Percentiles rank a stretch among this genome's conserved stretches.
Conservation (phyloP, 2,797 vertebrate species). For the Pterois miles region DNA sequence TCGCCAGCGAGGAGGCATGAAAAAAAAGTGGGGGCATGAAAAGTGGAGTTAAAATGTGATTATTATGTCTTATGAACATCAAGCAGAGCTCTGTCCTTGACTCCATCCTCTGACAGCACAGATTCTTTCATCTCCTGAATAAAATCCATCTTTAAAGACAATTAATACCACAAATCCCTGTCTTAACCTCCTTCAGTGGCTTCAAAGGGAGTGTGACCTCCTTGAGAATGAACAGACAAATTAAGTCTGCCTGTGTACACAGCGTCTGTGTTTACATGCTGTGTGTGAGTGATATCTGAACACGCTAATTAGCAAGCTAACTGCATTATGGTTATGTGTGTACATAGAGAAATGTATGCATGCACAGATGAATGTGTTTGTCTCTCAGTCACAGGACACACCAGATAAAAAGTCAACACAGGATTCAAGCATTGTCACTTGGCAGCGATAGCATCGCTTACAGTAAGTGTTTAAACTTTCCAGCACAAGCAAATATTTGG, state of each 20-base stretch:
- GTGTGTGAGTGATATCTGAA: conserved; percentile 17
- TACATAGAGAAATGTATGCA: conserved; percentile 1
- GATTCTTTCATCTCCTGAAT: conserved; percentile 17
- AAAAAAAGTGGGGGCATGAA: background rate
- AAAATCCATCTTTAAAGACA: conserved; percentile 38
- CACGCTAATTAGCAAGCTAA: conserved; percentile 32
- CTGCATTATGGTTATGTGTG: background rate
- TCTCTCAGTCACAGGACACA: background rate
- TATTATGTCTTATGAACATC: conserved; percentile 24
- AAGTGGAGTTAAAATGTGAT: background rate
- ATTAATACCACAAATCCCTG: conserved; percentile 16
- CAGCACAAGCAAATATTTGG: conserved; percentile 20
- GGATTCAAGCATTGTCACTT: background rate
- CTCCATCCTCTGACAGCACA: conserved; percentile 10
- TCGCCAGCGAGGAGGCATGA: background rate
- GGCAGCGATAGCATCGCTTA: conserved; percentile 5
- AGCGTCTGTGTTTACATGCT: conserved; percentile 26
- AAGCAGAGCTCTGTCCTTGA: conserved; percentile 1
- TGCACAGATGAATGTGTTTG: background rate
- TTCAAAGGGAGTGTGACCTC: conserved; percentile 35
- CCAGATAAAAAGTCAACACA: conserved; percentile 5
- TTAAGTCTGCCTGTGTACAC: background rate
- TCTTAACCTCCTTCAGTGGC: conserved; percentile 2
- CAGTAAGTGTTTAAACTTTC: conserved; percentile 14
- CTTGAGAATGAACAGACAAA: conserved; percentile 17